Evolutionary conservation across 2,797 vertebrate species (phyloP).

Genomic region (Tiaroga cobitis): DNA sequence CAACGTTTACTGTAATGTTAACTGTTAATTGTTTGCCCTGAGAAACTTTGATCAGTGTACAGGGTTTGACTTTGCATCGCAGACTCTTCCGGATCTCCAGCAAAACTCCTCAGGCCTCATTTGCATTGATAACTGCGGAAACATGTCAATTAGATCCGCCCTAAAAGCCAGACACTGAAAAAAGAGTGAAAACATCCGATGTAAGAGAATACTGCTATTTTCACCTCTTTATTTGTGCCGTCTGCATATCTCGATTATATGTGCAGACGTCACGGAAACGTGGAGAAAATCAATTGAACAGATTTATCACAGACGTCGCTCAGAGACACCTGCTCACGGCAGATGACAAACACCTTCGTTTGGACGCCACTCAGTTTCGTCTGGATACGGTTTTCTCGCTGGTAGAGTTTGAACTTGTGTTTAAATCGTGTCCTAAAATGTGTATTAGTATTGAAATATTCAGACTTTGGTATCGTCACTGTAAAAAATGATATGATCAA

Average conservation of each 20-base stretch:
- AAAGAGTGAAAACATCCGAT: not conserved
- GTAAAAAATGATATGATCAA: too few relatives aligned
- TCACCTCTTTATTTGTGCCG: not conserved
- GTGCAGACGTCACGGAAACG: not conserved
- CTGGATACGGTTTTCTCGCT: too few relatives aligned
- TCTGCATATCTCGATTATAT: not conserved
- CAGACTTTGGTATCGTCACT: not conserved
- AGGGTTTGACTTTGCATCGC: not conserved
- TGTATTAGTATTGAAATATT: not conserved
- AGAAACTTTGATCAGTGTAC: not conserved
- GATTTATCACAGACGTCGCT: not conserved
- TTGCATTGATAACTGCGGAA: not conserved
- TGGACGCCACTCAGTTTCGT: not conserved
- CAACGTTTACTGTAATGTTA: not conserved
- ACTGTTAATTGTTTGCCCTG: not conserved
- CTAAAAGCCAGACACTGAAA: not conserved
- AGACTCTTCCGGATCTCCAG: not conserved
- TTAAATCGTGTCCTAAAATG: not conserved
- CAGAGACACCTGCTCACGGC: not conserved
- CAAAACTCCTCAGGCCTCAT: not conserved
- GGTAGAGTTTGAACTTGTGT: not conserved
- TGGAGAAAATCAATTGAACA: not conserved
- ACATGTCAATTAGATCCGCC: slow-evolving; percentile 9
- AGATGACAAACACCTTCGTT: slow-evolving; percentile 1
- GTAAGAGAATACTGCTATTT: not conserved